Conservation (phyloP, 2,113 vertebrate genomes). For the Rana temporaria region DNA sequence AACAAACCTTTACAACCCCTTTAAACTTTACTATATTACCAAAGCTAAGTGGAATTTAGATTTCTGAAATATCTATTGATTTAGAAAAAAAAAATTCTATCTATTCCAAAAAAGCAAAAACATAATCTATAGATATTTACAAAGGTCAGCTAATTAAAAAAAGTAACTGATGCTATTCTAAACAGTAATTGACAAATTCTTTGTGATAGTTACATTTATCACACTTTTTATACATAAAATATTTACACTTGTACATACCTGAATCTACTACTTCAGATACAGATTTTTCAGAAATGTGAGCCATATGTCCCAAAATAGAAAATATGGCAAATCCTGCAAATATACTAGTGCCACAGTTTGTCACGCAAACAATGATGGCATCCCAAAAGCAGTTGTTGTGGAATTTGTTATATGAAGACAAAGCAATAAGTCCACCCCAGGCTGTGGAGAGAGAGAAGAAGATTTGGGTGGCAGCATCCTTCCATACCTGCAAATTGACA, state of each 20-base stretch:
- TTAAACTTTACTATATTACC: too few species aligned
- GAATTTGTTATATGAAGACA: constrained; percentile 94
- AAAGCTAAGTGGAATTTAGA: background rate
- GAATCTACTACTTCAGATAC: constrained; percentile 88
- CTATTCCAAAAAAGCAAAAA: background rate
- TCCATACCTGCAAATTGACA: constrained; percentile 84
- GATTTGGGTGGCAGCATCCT: constrained; percentile 94
- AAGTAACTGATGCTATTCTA: too few species aligned
- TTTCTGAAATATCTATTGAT: background rate
- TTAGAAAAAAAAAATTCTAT: background rate
- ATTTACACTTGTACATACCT: constrained; percentile 71
- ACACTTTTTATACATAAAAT: background rate
- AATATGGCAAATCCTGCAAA: constrained; percentile 96
- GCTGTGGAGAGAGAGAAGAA: constrained; percentile 92
- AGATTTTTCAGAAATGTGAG: constrained; percentile 77
- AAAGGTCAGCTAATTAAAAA: too few species aligned
- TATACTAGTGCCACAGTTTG: constrained; percentile 88
- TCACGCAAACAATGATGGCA: constrained; percentile 83
- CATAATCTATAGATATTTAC: background rate
- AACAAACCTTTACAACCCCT: too few species aligned
- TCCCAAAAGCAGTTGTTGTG: constrained; percentile 92
- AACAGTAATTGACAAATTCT: too few species aligned
- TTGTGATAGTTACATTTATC: too few species aligned
- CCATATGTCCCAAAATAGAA: constrained; percentile 95
- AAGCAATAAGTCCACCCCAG: constrained; percentile 90